Evolutionary conservation across 2,888 invertebrate species (phyloP).

Genomic region (Horisme vitalbata): DNA sequence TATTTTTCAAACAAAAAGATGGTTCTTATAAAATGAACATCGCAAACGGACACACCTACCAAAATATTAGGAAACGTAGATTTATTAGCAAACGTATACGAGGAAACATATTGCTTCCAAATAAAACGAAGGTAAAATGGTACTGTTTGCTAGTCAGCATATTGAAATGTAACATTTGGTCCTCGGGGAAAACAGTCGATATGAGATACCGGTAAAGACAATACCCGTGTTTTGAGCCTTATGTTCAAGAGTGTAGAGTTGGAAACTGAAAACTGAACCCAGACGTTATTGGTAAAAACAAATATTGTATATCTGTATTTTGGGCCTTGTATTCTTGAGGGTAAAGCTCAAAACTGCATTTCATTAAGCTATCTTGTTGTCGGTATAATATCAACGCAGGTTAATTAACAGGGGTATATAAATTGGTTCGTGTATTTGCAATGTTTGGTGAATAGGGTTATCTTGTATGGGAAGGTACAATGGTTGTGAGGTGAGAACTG

Average conservation of each 20-base stretch:
- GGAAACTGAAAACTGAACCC: neutral
- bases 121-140: constrained; percentile 26
- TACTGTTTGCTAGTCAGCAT: constrained; percentile 62
- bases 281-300: neutral
- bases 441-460: no score
- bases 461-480: no score
- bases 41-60: neutral
- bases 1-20: no score
- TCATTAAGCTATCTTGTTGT: neutral
- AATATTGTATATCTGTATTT: neutral
- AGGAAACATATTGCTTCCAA: constrained; percentile 27
- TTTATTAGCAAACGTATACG: constrained; percentile 37
- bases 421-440: no score
- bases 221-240: constrained; percentile 5
- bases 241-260: neutral
- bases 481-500: no score
- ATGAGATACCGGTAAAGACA: constrained; percentile 17
- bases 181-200: constrained; percentile 46
- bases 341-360: constrained; percentile 1
- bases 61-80: constrained; percentile 4
- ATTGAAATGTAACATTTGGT: constrained; percentile 74
- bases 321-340: neutral
- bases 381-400: neutral
- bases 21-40: no score
- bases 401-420: constrained; percentile 8